Conservation (phyloP, 2,113 vertebrate genomes). For the Mus spicilegus region DNA sequence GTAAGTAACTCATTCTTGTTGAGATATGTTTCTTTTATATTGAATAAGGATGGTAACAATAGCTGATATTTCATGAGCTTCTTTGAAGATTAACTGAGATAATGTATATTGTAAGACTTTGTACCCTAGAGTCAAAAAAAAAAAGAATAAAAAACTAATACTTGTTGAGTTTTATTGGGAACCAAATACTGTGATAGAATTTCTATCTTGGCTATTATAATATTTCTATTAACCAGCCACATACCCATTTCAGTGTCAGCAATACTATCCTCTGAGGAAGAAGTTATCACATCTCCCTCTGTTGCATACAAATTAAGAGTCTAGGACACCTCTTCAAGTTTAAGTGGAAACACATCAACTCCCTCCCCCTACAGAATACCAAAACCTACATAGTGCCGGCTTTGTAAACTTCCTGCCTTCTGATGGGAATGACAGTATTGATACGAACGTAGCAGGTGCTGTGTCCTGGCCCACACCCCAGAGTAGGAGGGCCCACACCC, state of each 20-base stretch:
- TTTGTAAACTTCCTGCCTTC: conserved; percentile 75
- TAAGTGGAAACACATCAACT: conserved; percentile 55
- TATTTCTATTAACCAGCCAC: conserved; percentile 12
- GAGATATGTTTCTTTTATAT: conserved; percentile 21
- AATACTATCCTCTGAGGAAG: not conserved
- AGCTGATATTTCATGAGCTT: conserved; percentile 43
- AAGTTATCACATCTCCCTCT: conserved; percentile 1
- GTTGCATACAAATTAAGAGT: conserved; percentile 9
- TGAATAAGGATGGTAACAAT: conserved; percentile 29
- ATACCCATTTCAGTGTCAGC: not conserved
- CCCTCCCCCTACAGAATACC: conserved; percentile 56
- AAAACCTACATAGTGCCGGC: conserved; percentile 46
- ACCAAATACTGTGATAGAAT: not conserved
- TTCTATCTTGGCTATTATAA: not conserved
- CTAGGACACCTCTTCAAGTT: conserved; percentile 9
- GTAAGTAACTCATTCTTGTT: conserved; percentile 15
- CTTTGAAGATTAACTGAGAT: conserved; percentile 54
- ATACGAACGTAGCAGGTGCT: conserved; percentile 34
- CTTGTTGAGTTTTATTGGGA: conserved; percentile 20
- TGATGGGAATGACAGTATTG: conserved; percentile 73
- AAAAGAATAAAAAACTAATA: conserved; percentile 28
- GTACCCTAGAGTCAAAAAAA: conserved; percentile 1
- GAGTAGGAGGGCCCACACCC: conserved; percentile 63
- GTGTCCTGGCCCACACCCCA: conserved; percentile 70
- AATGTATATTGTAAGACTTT: not conserved